Conservation (phyloP, 2,113 vertebrate species). For the Cryptoleucopteryx plumbea region DNA sequence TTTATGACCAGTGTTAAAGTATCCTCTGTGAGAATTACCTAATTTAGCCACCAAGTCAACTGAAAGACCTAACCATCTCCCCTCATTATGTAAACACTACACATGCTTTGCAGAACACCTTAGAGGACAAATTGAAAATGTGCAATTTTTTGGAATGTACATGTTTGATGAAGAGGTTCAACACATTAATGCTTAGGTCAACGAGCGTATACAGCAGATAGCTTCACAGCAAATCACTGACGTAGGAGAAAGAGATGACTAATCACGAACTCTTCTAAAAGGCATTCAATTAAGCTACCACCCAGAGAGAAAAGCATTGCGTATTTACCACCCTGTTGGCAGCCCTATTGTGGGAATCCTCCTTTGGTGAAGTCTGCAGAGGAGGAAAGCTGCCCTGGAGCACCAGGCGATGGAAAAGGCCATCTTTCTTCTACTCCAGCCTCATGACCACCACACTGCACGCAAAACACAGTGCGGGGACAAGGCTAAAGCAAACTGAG, state of each 20-base stretch:
- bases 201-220: not conserved
- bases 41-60: not conserved
- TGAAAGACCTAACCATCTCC: not conserved
- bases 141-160: not conserved
- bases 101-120: not conserved
- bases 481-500: not conserved
- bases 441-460: not conserved
- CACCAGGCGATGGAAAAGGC: not conserved
- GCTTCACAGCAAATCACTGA: not conserved
- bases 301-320: not conserved
- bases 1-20: not conserved
- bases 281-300: not conserved
- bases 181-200: not conserved
- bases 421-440: not conserved
- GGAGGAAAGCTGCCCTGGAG: not conserved
- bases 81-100: not conserved
- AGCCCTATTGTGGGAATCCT: not conserved
- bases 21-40: not conserved
- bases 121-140: not conserved
- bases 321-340: not conserved
- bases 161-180: not conserved
- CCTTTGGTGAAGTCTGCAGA: not conserved
- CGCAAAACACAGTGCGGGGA: accelerated
- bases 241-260: not conserved
- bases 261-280: not conserved